Evolutionary conservation across 1,140 invertebrate genomes (phyloP).

Genomic region (Calephelis nemesis): DNA sequence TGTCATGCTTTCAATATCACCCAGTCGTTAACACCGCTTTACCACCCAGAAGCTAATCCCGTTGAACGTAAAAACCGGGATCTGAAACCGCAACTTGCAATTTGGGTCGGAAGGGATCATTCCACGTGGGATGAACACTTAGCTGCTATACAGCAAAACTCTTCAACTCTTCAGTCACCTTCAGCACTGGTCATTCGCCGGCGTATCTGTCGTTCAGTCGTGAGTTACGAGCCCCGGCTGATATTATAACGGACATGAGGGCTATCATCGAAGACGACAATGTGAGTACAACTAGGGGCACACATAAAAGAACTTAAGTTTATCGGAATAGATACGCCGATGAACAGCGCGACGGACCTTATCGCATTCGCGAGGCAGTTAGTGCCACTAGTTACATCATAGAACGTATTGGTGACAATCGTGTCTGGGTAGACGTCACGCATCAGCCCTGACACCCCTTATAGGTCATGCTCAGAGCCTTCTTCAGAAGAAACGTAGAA

Average conservation of each 20-base stretch:
- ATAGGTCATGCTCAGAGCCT: neutral
- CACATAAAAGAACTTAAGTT: slow-evolving; percentile 29
- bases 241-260: slow-evolving; percentile 28
- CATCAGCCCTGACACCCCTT: neutral
- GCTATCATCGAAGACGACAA: slow-evolving; percentile 36
- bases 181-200: slow-evolving; percentile 58
- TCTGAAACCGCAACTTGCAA: slow-evolving; percentile 56
- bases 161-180: slow-evolving; percentile 65
- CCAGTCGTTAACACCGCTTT: too few species aligned
- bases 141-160: slow-evolving; percentile 50
- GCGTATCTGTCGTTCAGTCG: slow-evolving; percentile 59
- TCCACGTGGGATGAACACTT: slow-evolving; percentile 53
- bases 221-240: slow-evolving; percentile 36
- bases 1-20: too few species aligned
- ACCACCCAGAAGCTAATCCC: too few species aligned
- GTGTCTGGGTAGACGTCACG: neutral
- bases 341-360: slow-evolving; percentile 23
- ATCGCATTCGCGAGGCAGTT: neutral
- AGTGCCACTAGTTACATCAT: neutral
- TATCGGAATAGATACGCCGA: slow-evolving; percentile 31
- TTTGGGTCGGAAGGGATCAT: slow-evolving; percentile 52
- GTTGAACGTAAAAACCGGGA: slow-evolving; percentile 57
- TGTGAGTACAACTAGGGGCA: slow-evolving; percentile 32
- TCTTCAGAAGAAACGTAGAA: neutral
- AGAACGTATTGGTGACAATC: neutral